Base-by-base conservation (phyloP, 1,140 invertebrate species). In the Orius insidiosus region DNA sequence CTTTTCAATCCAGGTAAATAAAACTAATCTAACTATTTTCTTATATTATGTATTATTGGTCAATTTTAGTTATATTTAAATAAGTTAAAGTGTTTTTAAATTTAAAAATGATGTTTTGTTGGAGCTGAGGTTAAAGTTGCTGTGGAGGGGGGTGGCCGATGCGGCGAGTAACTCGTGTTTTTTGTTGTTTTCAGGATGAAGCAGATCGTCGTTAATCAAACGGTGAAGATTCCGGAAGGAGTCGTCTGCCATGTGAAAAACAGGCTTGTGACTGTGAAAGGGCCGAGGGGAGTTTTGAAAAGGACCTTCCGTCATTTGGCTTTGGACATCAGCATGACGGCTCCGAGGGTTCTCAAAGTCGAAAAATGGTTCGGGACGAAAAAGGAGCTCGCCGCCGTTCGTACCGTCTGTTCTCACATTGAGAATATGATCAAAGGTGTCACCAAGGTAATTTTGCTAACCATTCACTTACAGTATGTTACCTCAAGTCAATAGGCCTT, bases 361-460 rank as follows among this genome's bases (percentile, higher is more conserved):
- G 90, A 96, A 63, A 99, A 99, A 76, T 99, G 94, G 94, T 98
- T 98, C 63, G 95, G 95, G 32, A 88, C 80, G 16, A 90, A 92
- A 58, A 98, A 98, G 63, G 92, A 98, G 68, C 70, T 98, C 49
- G 95, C 96, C 51, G 86, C 93, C 51, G 95, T 99, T 3, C 76
- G 92, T 54, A 98, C 96, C 10, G 88, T 98, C 0, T 98, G 93
- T 64, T 93, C 90, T 49, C 96, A 99, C 60, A 94, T 99, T 59
- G 81, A 93, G 64, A 99, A 99, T 63, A 96, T 99, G 93, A 83
- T 98, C 52, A 97, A 95, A 65, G 80, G 80, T 47, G 80, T 84
- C 9, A 80, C 75, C 0, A 67, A 69, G 80, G 82, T 85, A 67
- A 63, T 7, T 7, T 4, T 24, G 3, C 3, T 4, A 3, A n/a